A percentile compares a stretch with the other conserved stretches of the same genome.
Conservation (phyloP, 2,797 vertebrate genomes). For the Acanthornis magna region DNA sequence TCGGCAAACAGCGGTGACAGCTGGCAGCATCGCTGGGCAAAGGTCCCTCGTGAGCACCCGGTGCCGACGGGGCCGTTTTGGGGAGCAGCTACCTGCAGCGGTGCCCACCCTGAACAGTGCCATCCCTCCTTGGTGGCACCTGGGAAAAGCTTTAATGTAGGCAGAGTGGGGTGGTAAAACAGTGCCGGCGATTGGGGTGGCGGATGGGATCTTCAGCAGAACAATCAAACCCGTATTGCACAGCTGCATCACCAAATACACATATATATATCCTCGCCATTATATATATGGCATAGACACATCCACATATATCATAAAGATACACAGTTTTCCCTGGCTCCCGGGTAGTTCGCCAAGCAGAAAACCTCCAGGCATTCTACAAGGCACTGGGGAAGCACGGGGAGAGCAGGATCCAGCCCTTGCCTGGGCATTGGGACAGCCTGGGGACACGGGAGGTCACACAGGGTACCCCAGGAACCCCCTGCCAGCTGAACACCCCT, state of each 20-base stretch:
- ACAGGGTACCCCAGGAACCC: not conserved
- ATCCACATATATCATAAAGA: accelerated
- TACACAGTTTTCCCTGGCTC: not conserved
- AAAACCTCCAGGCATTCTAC: not conserved
- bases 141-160: not conserved
- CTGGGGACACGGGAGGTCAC: not conserved
- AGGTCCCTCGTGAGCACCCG: not conserved
- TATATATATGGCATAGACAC: not conserved
- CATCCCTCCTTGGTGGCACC: not conserved
- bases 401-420: not conserved
- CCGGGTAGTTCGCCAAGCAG: not conserved
- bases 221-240: not conserved
- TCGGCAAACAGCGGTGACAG: accelerated
- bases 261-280: accelerated
- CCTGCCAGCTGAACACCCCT: accelerated
- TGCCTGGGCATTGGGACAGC: accelerated
- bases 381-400: not conserved
- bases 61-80: accelerated
- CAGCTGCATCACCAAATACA: not conserved
- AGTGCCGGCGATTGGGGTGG: not conserved
- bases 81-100: not conserved
- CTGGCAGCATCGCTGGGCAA: not conserved
- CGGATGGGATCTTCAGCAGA: not conserved
- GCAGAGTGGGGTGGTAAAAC: not conserved
- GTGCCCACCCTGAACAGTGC: not conserved